Percentiles rank a stretch among this genome's conserved stretches.
Conservation (phyloP, 2,797 vertebrate genomes). For the Sebastes iracundus region DNA sequence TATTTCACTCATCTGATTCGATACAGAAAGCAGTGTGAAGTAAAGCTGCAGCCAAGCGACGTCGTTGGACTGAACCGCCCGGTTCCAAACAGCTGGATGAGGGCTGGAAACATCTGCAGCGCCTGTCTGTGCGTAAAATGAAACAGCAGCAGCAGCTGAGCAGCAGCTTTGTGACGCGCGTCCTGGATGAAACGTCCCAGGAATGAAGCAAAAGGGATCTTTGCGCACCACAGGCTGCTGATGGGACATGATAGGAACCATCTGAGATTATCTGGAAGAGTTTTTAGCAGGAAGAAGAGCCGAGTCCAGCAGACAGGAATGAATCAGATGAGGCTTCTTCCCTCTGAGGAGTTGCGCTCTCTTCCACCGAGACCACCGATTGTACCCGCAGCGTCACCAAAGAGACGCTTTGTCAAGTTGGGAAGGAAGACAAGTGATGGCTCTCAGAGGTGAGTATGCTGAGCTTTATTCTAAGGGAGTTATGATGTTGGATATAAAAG, state of each 20-base stretch:
- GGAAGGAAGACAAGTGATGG: constrained; percentile 82
- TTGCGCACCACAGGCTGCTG: background rate
- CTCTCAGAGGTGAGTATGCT: constrained; percentile 82
- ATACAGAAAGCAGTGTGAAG: background rate
- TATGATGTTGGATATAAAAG: background rate
- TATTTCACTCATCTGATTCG: background rate
- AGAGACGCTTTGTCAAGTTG: constrained; percentile 73
- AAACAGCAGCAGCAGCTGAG: constrained; percentile 21
- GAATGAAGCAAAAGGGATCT: constrained; percentile 33
- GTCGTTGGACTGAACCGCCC: background rate
- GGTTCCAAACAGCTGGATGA: constrained; percentile 53
- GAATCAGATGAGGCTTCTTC: constrained; percentile 52
- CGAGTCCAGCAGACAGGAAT: constrained; percentile 28
- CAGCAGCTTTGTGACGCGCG: constrained; percentile 1
- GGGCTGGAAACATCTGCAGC: constrained; percentile 69
- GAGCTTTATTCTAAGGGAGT: background rate
- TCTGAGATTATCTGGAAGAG: background rate
- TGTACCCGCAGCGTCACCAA: constrained; percentile 65
- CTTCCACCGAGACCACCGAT: constrained; percentile 62
- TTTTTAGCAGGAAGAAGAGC: background rate
- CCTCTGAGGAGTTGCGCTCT: constrained; percentile 63
- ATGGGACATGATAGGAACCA: background rate
- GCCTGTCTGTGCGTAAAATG: constrained; percentile 31
- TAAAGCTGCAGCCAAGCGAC: background rate
- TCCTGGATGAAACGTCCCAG: constrained; percentile 35